phyloP scores from a whole-genome alignment of 2,113 vertebrate species.

The Phrynocephalus versicolor region DNA sequence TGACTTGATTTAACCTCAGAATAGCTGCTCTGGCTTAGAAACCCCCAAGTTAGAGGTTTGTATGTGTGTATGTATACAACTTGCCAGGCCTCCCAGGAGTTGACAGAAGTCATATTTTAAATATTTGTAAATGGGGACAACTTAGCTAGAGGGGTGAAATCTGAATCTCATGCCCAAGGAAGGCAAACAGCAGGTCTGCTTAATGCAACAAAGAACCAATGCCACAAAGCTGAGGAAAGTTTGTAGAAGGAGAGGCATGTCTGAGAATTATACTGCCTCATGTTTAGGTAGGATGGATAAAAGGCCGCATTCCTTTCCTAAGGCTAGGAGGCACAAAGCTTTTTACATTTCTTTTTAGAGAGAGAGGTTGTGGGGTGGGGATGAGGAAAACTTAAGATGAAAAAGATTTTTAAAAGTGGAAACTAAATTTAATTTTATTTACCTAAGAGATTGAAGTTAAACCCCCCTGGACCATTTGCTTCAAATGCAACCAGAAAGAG shows the following conservation, averaged over 20 bases:
- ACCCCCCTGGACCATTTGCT: conserved; percentile 17
- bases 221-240: conserved; percentile 21
- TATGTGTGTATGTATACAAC: conserved; percentile 49
- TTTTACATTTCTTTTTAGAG: conserved; percentile 9
- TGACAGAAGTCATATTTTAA: conserved; percentile 41
- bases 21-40: conserved; percentile 31
- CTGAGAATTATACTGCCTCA: conserved; percentile 14
- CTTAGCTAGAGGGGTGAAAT: conserved; percentile 37
- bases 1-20: conserved; percentile 48
- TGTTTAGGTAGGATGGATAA: conserved; percentile 1
- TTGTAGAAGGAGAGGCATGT: conserved; percentile 2
- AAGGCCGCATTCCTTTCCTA: conserved; percentile 37
- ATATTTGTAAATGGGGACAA: conserved; percentile 23
- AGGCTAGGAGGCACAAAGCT: not conserved
- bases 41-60: conserved; percentile 29
- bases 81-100: conserved; percentile 44
- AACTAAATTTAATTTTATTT: not conserved
- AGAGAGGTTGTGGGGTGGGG: too few species aligned
- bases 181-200: conserved; percentile 36
- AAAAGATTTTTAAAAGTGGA: conserved; percentile 18
- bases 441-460: not conserved
- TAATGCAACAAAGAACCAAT: conserved; percentile 33
- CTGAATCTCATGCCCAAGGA: conserved; percentile 12
- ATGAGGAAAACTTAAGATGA: not conserved
- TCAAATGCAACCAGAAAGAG: not conserved